Conservation (phyloP, 2,888 invertebrate species). For the Philhelius pedissequus region DNA sequence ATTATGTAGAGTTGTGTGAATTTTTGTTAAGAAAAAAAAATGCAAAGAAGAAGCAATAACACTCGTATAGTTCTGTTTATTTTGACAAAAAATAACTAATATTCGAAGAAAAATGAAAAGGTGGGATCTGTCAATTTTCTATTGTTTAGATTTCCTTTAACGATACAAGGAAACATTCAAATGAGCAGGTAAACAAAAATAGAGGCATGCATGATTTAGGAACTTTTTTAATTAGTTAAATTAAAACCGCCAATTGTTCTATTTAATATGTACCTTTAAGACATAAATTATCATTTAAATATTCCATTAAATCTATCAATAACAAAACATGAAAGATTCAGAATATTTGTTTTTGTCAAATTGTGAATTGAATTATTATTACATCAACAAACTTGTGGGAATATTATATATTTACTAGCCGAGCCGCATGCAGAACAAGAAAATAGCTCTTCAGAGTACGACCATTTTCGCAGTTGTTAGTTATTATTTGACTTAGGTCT, state of each 20-base stretch:
- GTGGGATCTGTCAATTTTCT: not conserved
- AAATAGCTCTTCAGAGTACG: no score
- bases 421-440: no score
- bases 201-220: not conserved
- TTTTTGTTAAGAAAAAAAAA: not conserved
- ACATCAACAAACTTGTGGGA: no score
- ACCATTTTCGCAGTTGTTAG: no score
- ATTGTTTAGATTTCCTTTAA: not conserved
- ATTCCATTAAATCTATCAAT: no score
- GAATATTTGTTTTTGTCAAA: not conserved
- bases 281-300: no score
- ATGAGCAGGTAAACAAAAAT: not conserved
- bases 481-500: no score
- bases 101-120: not conserved
- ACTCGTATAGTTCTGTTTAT: constrained; percentile 18
- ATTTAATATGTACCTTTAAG: constrained; percentile 29
- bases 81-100: not conserved
- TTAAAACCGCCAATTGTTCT: constrained; percentile 44
- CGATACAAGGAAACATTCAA: not conserved
- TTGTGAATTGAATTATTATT: no score
- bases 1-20: not conserved
- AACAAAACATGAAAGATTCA: no score
- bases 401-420: no score
- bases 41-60: not conserved
- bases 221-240: not conserved